Conservation (phyloP, 2,888 invertebrate species). For the Pseudococcus longispinus region DNA sequence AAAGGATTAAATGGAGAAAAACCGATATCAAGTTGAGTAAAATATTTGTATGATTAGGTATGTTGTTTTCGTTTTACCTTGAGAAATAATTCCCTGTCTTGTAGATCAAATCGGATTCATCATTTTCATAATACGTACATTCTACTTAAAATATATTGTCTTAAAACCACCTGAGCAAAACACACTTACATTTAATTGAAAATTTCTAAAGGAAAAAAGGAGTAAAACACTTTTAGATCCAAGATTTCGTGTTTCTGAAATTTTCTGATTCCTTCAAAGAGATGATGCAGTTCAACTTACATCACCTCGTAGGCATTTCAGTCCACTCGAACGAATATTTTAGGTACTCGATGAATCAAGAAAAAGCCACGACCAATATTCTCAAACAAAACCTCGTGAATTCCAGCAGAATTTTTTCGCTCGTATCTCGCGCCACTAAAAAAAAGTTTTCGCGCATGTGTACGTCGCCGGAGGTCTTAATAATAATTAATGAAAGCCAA, state of each 20-base stretch:
- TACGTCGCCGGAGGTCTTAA: not conserved
- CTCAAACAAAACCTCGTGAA: not conserved
- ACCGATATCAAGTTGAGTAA: not conserved
- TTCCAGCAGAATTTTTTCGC: not conserved
- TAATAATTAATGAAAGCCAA: conserved; percentile 42
- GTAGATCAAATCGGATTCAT: not conserved
- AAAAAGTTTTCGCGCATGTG: not conserved
- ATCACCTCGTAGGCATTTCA: no score
- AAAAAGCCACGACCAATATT: not conserved
- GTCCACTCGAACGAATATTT: no score
- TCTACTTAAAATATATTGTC: not conserved
- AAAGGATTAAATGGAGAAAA: not conserved
- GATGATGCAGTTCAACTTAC: no score
- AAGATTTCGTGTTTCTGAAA: no score
- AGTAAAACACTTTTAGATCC: no score
- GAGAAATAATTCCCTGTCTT: not conserved
- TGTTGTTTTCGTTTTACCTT: not conserved
- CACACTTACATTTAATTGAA: no score
- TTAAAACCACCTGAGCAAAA: no score
- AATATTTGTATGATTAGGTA: not conserved
- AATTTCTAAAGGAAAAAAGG: no score
- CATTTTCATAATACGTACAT: not conserved
- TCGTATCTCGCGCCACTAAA: not conserved
- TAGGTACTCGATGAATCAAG: no score
- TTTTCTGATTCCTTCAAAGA: no score